Evolutionary conservation across 2,888 invertebrate genomes (phyloP), one percentile per base, ranked within the genome.

Genomic region (Leucophenga maculata): DNA sequence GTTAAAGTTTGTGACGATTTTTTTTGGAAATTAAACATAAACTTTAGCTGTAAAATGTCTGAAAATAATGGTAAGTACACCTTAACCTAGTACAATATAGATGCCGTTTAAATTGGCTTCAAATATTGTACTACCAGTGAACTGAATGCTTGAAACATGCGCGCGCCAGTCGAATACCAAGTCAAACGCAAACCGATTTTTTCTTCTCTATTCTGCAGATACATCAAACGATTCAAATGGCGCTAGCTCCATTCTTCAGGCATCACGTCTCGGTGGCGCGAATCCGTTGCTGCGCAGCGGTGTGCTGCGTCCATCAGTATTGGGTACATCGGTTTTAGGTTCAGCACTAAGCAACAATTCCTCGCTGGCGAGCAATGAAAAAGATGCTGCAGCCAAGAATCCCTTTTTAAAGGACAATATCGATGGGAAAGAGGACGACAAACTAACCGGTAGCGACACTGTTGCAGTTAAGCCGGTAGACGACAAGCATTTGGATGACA

Each of bases 191-290:
- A 44, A 20, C 32, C 32, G 39, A 62, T 20, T 44, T 65, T n/a
- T 72, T 32, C 32, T 54, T 44, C 8, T 50, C 52, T 66, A 74
- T 68, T 69, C 68, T 65, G 46, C 74, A 87, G 88, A 87, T 84
- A 87, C 85, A 72, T 87, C 87, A 52, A 85, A 85, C 69, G 88
- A 88, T 78, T 83, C 86, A 65, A 86, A 87, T 74, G 83, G 86
- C 31, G 76, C 79, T 67, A 81, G 79, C 20, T 80, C 80, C 9
- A 76, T 80, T 46, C 62, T 87, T 67, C 87, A 87, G 65, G 84
- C 84, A 54, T 86, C 87, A 8, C 81, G 86, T 3, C 75, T 86
- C 60, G 85, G 84, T 66, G 78, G 75, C 60, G 74, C 71, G 6
- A 78, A 76, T 73, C 75, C 77, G 26, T 55, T 78, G 16, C 44